phyloP scores from a whole-genome alignment of 2,113 vertebrate species.

The Mixornis gularis region DNA sequence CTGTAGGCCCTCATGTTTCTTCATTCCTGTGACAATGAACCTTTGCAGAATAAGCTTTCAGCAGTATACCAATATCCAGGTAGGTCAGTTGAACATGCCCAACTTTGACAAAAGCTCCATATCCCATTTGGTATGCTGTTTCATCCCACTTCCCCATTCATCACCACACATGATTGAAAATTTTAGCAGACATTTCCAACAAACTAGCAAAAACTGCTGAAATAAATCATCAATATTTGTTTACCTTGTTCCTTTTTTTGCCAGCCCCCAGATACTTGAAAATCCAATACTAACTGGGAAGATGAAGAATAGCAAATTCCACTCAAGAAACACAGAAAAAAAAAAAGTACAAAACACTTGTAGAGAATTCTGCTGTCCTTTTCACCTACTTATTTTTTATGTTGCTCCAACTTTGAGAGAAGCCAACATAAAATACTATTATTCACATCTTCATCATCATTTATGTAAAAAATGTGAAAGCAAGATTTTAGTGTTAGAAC shows the following conservation, averaged over 20 bases:
- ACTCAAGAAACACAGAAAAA: neutral
- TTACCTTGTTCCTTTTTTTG: neutral
- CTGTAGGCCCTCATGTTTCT: neutral
- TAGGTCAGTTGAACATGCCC: neutral
- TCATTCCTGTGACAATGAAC: conserved; percentile 6
- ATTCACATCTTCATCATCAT: neutral
- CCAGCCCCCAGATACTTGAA: neutral
- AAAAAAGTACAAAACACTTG: neutral
- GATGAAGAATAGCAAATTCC: neutral
- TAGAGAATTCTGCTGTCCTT: neutral
- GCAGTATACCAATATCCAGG: neutral
- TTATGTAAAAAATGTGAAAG: neutral
- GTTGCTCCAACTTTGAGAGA: neutral
- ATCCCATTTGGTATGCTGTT: neutral
- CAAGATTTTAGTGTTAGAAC: neutral
- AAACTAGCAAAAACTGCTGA: neutral
- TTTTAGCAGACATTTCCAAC: neutral
- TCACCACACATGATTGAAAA: neutral
- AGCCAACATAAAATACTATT: neutral
- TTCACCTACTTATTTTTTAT: neutral
- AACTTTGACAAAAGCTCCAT: neutral
- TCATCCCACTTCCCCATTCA: neutral
- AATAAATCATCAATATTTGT: neutral
- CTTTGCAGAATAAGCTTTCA: conserved; percentile 32
- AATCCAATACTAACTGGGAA: neutral